phyloP scores from a whole-genome alignment of 2,888 invertebrate genomes.

The Luperina nickerlii region DNA sequence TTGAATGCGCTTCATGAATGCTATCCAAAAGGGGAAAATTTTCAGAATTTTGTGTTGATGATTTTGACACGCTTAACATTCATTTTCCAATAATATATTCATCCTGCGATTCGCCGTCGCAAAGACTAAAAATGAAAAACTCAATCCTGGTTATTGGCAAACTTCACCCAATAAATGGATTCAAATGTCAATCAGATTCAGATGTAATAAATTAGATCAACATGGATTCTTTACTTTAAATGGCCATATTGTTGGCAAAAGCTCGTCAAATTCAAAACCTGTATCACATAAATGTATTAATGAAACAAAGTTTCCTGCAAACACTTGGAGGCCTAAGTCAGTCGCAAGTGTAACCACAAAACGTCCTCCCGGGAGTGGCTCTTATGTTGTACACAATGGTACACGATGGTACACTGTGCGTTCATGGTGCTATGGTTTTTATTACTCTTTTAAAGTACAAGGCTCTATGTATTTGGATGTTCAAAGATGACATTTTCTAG shows the following conservation, averaged over 20 bases:
- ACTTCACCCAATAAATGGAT: not conserved
- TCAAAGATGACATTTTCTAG: conserved; percentile 12
- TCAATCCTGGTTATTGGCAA: not conserved
- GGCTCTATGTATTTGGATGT: not conserved
- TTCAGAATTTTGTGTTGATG: not conserved
- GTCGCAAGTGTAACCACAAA: conserved; percentile 83
- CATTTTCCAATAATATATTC: not conserved
- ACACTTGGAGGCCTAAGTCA: conserved; percentile 79
- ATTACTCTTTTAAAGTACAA: conserved; percentile 22
- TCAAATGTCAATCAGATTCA: not conserved
- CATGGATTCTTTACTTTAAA: not conserved
- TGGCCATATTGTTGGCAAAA: not conserved
- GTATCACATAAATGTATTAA: conserved; percentile 73
- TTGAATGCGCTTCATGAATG: no score
- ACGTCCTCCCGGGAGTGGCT: conserved; percentile 78
- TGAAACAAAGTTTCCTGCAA: conserved; percentile 81
- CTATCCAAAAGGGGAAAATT: not conserved
- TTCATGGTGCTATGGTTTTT: conserved; percentile 56
- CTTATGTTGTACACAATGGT: conserved; percentile 44
- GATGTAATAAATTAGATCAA: not conserved
- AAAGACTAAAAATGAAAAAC: not conserved
- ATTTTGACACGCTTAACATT: not conserved
- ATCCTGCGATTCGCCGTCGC: not conserved
- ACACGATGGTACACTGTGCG: conserved; percentile 46
- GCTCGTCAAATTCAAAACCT: conserved; percentile 42